These are phyloP conservation scores for Phyllotreta cruciferae DNA, from an alignment of 2,888 invertebrate genomes.

Conservation along the genomic window DNA sequence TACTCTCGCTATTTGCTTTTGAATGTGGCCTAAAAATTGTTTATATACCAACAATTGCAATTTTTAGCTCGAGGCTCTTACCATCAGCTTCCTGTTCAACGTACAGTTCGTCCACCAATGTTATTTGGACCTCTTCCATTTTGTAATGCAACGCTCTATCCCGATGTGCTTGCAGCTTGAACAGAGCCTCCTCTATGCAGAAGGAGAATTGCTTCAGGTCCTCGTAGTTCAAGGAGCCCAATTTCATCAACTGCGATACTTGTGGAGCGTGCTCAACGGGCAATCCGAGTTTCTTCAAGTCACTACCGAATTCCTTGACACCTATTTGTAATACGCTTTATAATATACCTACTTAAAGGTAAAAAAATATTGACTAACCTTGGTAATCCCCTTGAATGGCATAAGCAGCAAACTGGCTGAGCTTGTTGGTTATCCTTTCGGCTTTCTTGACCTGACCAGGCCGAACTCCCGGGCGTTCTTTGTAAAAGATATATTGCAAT, in stretches of 20 bases:
- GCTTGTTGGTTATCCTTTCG: constrained; percentile 86
- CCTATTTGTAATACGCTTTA: constrained; percentile 60
- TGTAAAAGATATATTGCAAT: constrained; percentile 96
- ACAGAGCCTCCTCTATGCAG: constrained; percentile 92
- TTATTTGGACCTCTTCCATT: constrained; percentile 95
- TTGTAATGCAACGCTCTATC: constrained; percentile 91
- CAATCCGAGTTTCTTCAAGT: constrained; percentile 89
- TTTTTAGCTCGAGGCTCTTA: not conserved
- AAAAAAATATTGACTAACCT: constrained; percentile 54
- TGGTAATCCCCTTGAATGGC: constrained; percentile 94
- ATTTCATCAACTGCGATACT: constrained; percentile 93
- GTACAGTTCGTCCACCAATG: constrained; percentile 90
- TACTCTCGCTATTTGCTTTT: constrained; percentile 93
- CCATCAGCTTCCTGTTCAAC: constrained; percentile 89
- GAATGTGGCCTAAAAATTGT: constrained; percentile 63
- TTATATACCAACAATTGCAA: too few relatives aligned
- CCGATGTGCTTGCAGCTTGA: constrained; percentile 81
- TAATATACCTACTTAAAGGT: not conserved
- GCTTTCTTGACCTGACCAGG: constrained; percentile 95
- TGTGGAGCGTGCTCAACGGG: constrained; percentile 98
- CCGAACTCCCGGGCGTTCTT: constrained; percentile 95
- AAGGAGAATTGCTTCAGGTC: constrained; percentile 92
- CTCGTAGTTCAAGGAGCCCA: constrained; percentile 88
- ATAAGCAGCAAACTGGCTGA: constrained; percentile 92
- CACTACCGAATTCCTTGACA: constrained; percentile 91